Base-by-base conservation (phyloP, 2,797 vertebrate genomes). In the Pempheris klunzingeri region DNA sequence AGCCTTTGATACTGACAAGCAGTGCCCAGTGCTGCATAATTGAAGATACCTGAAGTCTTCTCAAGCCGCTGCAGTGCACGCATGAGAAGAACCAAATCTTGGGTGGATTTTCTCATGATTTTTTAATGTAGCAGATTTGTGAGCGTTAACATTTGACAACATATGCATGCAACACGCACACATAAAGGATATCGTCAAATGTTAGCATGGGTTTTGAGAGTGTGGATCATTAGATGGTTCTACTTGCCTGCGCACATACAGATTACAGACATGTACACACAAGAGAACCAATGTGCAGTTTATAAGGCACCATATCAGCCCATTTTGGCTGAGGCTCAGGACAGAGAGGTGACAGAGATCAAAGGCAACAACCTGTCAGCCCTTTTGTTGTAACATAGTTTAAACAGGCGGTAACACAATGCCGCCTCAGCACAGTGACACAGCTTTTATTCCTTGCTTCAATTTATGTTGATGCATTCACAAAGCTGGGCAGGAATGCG, bases 391-490 rank as follows among this genome's bases (percentile, higher is more conserved):
- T 64, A 74, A 66, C 62, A 79, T 46, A 65, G 78, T 80, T 88
- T 75, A 75, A 85, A 78, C 83, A 80, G 74, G 57, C 81, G 85
- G 77, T 63, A 82, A 86, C 84, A 85, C 78, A 85, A 84, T 71
- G 83, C 76, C 7, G 34, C 54, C 82, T 82, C 77, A 83, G 87
- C 87, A 86, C 77, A 74, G 81, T 92, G 89, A 92, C 88, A 82
- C 87, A 88, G 90, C 87, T 90, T 91, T 90, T 87, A 73, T 87
- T 83, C 79, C 49, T 70, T 32, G 41, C 71, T 58, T 86, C 76
- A 85, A 82, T 91, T 89, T 90, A 84, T 87, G 86, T 85, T 84
- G 86, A 89, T 86, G 81, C 82, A 85, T 88, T 89, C 86, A 89
- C 78, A 86, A 87, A 81, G 82, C 78, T 43, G 46, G 68, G 62